Evolutionary conservation across 2,797 vertebrate genomes (phyloP), one percentile per base, ranked within the genome.

Genomic region (Falco peregrinus): DNA sequence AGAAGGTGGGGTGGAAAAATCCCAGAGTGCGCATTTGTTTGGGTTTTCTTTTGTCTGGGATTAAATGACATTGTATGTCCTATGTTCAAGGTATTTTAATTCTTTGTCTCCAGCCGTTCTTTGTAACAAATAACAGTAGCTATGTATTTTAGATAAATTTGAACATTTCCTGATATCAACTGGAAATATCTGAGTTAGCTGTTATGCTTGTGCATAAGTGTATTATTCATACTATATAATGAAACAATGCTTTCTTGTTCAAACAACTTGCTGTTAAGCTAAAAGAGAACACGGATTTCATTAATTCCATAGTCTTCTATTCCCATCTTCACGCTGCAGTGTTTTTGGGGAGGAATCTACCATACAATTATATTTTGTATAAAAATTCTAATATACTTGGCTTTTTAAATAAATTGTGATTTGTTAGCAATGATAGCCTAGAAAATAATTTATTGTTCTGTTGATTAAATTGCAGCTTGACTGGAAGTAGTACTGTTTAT

Each of bases 71-170:
- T 89, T 95, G 74, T n/a, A 28, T 76, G 80, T 90, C 89, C 85
- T 82, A 10, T 53, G 51, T 41, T 90, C 56, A 70, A 76, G 56
- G 70, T 81, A 64, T 67, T 90, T 89, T 67, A 74, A 63, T 84
- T 93, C 88, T 74, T 94, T 29, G 37, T 79, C 56, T 79, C 60
- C 43, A 53, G 26, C 54, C 63, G 74, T 82, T 82, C 77, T 77
- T 75, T 87, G 56, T 48, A 57, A 53, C 59, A 87, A 45, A 9
- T 64, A 92, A n/a, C 37, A 84, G 63, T 69, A 87, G 41, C 78
- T 95, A 33, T 89, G 81, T 95, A 53, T 89, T 95, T 90, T 95
- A 94, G 93, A 95, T 95, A 96, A 84, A 87, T 77, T 22, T 71
- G 48, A 89, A 56, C 0, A 1, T 87, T 89, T 84, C 45, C 56